Conservation (phyloP, 2,888 invertebrate species). For the Oithona nana region DNA sequence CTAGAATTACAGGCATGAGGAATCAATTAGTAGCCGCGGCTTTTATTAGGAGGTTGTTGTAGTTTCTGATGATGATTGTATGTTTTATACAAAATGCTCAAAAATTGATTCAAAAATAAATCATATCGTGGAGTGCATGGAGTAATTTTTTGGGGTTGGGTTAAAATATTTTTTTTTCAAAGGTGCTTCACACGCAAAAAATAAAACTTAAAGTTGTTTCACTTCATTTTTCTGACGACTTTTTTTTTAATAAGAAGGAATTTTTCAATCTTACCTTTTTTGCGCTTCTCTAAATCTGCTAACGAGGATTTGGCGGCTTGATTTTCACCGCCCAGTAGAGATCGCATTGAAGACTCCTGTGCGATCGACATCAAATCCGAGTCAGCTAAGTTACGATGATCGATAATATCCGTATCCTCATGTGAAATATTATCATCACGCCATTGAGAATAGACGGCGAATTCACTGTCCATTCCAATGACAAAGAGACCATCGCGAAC, state of each 20-base stretch:
- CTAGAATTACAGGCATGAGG: background rate
- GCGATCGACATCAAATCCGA: constrained; percentile 17
- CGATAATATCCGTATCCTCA: constrained; percentile 16
- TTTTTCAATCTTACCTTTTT: background rate
- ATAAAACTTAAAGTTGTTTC: background rate
- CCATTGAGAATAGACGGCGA: constrained; percentile 99
- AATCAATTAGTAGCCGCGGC: no score
- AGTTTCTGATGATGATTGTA: no score
- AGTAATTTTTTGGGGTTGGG: background rate
- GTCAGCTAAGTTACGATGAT: constrained; percentile 19
- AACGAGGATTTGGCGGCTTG: background rate
- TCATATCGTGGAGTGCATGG: background rate
- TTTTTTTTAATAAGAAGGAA: background rate
- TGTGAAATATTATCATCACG: constrained; percentile 22
- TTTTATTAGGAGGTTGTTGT: no score
- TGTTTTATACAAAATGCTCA: no score
- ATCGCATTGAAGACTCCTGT: constrained; percentile 19
- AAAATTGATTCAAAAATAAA: no score
- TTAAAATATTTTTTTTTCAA: no score
- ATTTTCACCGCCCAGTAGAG: background rate
- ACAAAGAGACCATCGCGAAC: constrained; percentile 92
- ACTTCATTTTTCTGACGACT: background rate
- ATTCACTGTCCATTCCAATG: constrained; percentile 98
- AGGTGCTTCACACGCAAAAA: background rate
- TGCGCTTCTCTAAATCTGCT: background rate